phyloP scores from a whole-genome alignment of 2,113 vertebrate species.

The Otus sunia region DNA sequence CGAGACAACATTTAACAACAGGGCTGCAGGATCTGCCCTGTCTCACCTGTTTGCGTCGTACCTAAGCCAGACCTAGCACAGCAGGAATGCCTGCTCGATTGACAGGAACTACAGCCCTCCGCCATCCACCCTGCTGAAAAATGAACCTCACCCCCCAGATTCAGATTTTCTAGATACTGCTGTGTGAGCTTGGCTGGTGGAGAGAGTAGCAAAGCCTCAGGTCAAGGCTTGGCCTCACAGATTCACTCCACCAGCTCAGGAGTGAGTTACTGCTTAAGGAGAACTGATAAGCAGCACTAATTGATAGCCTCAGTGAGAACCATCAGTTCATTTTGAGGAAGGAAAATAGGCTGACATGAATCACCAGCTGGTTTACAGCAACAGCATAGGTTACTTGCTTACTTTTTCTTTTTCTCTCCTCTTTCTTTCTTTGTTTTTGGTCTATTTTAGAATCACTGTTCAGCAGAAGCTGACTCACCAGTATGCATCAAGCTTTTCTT shows the following conservation, averaged over 20 bases:
- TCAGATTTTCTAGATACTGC: not conserved
- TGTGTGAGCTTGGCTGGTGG: not conserved
- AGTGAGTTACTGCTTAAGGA: not conserved
- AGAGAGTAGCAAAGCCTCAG: not conserved
- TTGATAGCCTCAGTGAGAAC: not conserved
- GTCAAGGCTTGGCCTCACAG: not conserved
- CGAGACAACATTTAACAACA: not conserved
- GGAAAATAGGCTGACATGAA: not conserved
- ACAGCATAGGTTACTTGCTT: not conserved
- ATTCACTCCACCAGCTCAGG: not conserved
- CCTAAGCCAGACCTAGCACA: not conserved
- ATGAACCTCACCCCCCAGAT: not conserved
- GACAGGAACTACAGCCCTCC: not conserved
- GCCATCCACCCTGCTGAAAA: not conserved
- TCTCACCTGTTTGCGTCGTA: not conserved
- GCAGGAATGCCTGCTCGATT: not conserved
- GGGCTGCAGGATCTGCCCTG: not conserved
- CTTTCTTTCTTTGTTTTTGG: not conserved
- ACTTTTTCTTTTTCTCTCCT: not conserved
- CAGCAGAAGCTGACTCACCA: not conserved
- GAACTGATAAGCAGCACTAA: not conserved
- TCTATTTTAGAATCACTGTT: not conserved
- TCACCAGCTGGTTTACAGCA: not conserved
- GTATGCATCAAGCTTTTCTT: not conserved
- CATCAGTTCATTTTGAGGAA: not conserved